Evolutionary conservation across 1,140 invertebrate species (phyloP), one percentile per base, ranked within the genome.

Genomic region (Drosophila lini): DNA sequence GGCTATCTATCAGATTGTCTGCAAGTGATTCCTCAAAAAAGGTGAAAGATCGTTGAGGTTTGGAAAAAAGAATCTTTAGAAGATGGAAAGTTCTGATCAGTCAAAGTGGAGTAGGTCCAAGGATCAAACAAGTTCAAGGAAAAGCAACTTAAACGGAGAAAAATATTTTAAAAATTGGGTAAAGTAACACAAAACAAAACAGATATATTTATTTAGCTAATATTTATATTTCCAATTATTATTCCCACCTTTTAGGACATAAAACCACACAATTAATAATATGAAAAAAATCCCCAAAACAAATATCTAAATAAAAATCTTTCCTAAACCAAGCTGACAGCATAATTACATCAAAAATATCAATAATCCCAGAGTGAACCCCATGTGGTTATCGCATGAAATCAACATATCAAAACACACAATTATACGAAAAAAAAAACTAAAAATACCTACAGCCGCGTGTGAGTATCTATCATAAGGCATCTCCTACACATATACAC

Each of bases 361-460:
- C 58, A 73, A 82, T 79, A 79, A 79, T 59, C 47, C 44, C 19
- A 53, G 19, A 65, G n/a, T 36, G 53, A 38, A 55, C 47, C 79
- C 45, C 75, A 73, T 50, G 70, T 48, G 80, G 48, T 57, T 70
- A 88, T 79, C 76, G 52, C 63, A 79, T 36, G 57, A 80, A 75
- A 86, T 86, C 82, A 88, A 88, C 79, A 88, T 62, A 85, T 85
- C 79, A 81, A 78, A 86, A 69, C 61, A 82, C n/a, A 70, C 58
- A 88, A 88, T 88, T 82, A 55, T 55, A 61, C 58, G 71, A 65
- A 73, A 60, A 41, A 28, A 48, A 50, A 32, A 63, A 60, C 28
- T 48, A 58, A 53, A 47, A 62, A 56, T 38, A 55, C 52, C 52
- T 55, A 55, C 34, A 55, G 34, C 34, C 19, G 52, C 22, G 52